Evolutionary conservation across 2,888 invertebrate genomes (phyloP).

Genomic region (Dynastes hyllus): DNA sequence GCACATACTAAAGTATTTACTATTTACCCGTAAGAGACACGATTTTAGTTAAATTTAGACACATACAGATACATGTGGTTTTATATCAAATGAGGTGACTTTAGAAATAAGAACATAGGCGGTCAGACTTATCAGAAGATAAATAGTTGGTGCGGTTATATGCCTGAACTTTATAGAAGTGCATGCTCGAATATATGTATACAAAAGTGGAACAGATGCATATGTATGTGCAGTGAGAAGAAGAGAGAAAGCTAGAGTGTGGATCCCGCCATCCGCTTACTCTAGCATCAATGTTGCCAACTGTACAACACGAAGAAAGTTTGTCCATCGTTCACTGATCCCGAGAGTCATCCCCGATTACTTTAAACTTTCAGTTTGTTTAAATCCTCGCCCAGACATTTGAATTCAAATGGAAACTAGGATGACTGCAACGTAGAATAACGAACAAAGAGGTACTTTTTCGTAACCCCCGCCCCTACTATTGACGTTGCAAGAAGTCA

Average conservation of each 20-base stretch:
- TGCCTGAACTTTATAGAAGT: constrained; percentile 18
- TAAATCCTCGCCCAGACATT: constrained; percentile 50
- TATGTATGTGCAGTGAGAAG: background rate
- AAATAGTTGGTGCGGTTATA: constrained; percentile 34
- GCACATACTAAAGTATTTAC: background rate
- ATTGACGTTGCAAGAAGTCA: background rate
- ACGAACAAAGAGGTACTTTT: constrained; percentile 15
- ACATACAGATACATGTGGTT: constrained; percentile 19
- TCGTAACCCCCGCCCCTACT: constrained; percentile 48
- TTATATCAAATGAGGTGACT: constrained; percentile 6
- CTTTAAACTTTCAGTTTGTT: constrained; percentile 53
- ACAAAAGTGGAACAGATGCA: constrained; percentile 7
- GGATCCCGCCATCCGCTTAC: constrained; percentile 15
- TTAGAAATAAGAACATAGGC: constrained; percentile 36
- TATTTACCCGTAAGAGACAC: constrained; percentile 13
- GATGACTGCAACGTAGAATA: constrained; percentile 46
- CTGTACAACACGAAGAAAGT: constrained; percentile 38
- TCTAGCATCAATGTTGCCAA: constrained; percentile 31
- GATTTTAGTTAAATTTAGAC: constrained; percentile 12
- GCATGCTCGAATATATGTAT: background rate
- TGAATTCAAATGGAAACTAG: constrained; percentile 56
- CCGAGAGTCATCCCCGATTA: constrained; percentile 49
- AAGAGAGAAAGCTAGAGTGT: constrained; percentile 25
- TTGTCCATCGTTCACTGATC: constrained; percentile 47
- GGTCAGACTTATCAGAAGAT: constrained; percentile 30